A percentile compares a stretch with the other conserved stretches of the same genome.
Evolutionary conservation across 53 echinoderm and acorn worm genomes (phyloP).

Genomic region (Holothuria scabra): DNA sequence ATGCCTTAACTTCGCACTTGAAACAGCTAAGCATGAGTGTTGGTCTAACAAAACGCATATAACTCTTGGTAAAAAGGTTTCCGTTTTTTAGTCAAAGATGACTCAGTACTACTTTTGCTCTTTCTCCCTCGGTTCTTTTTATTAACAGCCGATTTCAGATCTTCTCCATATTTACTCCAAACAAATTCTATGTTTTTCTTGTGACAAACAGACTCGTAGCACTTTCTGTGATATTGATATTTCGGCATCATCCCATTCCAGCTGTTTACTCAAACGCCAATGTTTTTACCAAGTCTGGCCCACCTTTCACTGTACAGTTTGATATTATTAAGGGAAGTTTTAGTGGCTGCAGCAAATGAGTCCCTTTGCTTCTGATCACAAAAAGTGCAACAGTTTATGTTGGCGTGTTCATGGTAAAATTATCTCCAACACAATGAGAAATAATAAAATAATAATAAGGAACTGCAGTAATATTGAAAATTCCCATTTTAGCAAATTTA

Average conservation of each 20-base stretch:
- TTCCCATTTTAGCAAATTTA: too few species aligned
- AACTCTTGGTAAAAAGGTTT: too few species aligned
- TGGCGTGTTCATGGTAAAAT: too few species aligned
- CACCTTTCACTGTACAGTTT: conserved; percentile 9
- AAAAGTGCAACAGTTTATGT: too few species aligned
- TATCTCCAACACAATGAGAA: too few species aligned
- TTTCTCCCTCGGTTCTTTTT: too few species aligned
- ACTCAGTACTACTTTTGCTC: too few species aligned
- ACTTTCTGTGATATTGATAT: conserved; percentile 10
- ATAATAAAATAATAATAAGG: too few species aligned
- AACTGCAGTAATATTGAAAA: too few species aligned
- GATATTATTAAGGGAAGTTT: conserved; percentile 11
- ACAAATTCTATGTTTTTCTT: neutral
- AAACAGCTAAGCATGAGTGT: neutral
- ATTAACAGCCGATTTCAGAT: neutral
- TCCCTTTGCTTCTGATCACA: neutral
- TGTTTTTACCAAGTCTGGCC: conserved; percentile 7
- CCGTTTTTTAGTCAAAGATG: too few species aligned
- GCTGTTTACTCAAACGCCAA: neutral
- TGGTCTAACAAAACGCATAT: conserved; percentile 17
- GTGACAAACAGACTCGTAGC: conserved; percentile 1
- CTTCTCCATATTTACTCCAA: neutral
- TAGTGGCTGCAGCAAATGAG: neutral
- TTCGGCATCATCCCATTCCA: neutral
- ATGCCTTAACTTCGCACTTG: conserved; percentile 24